Base-by-base conservation (phyloP, 2,888 invertebrate genomes). In the Palloptera scutellata region DNA sequence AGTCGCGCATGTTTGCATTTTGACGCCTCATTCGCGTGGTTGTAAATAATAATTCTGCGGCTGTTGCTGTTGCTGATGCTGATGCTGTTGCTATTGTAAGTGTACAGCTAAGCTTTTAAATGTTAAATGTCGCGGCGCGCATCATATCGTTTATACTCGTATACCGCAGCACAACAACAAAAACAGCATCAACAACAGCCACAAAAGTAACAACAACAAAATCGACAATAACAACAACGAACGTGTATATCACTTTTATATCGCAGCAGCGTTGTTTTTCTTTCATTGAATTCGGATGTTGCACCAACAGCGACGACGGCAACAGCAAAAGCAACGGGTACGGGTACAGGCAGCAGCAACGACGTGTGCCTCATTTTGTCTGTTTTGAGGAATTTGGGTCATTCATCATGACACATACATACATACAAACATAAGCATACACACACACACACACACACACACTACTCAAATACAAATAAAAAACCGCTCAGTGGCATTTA, bases 231-330 rank as follows among this genome's bases (percentile, higher is more conserved):
- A 45, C 43, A 45, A 43, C 19, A 60, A 3, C 43, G 6, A 30
- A 30, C 30, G 30, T 30, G 30, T 30, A 30, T 30, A 30, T 4
- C 30, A 4, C 6, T 30, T 30, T 4, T 30, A 6, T 30, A 30
- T 30, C 2, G 2, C 30, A 4, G 17, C 9, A 40, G 30, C 42
- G 41, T 67, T 64, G 64, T 43, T n/a, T n/a, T n/a, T n/a, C n/a
- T n/a, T n/a, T 51, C 68, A 70, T 64, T 70, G 61, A 67, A 70
- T 62, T 62, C 70, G 67, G 67, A 65, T 70, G 65, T 70, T 70
- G 67, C 65, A 66, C 70, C 66, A 62, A 64, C 52, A n/a, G 45
- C 19, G 42, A 20, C 43, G 30, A 45, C 45, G 45, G 59, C 64
- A 64, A 52, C 51, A 59, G 41, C 42, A 10, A 60, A 43, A 41